A percentile compares a stretch with the other conserved stretches of the same genome.
These are phyloP conservation scores for Phyllotreta cruciferae DNA, from an alignment of 2,888 invertebrate species.

Conservation along the genomic window DNA sequence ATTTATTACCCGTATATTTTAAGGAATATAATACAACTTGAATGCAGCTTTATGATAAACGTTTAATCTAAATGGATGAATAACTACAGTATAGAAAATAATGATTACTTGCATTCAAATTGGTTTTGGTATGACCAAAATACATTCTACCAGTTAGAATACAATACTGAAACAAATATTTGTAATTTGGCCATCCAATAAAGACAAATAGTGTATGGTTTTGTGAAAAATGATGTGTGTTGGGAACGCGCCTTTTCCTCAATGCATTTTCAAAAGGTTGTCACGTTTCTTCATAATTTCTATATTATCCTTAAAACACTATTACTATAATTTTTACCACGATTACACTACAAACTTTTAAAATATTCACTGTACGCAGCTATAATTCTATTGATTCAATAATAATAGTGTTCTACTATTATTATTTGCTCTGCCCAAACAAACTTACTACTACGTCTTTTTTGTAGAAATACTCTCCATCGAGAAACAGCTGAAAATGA, in stretches of 20 bases:
- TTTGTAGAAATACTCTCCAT: constrained; percentile 22
- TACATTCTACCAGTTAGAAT: constrained; percentile 17
- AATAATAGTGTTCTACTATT: constrained; percentile 10
- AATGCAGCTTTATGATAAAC: constrained; percentile 28
- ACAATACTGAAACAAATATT: constrained; percentile 7
- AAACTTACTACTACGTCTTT: constrained; percentile 14
- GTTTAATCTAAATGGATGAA: constrained; percentile 20
- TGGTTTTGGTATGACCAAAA: constrained; percentile 34
- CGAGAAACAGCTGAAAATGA: constrained; percentile 30
- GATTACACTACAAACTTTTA: constrained; percentile 12
- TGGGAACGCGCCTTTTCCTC: constrained; percentile 38
- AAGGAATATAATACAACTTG: constrained; percentile 33
- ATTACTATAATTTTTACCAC: constrained; percentile 16
- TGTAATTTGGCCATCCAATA: constrained; percentile 36
- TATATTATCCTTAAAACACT: constrained; percentile 7
- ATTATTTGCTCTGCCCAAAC: background rate
- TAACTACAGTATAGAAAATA: constrained; percentile 20
- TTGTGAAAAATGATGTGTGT: constrained; percentile 38
- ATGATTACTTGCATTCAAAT: constrained; percentile 37
- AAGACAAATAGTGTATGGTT: constrained; percentile 32
- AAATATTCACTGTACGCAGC: constrained; percentile 9
- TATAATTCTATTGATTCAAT: constrained; percentile 10
- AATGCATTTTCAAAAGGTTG: constrained; percentile 32
- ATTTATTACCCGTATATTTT: constrained; percentile 45
- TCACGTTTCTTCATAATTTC: constrained; percentile 33